phyloP scores from a whole-genome alignment of 2,113 vertebrate species.

The Tetrax tetrax region DNA sequence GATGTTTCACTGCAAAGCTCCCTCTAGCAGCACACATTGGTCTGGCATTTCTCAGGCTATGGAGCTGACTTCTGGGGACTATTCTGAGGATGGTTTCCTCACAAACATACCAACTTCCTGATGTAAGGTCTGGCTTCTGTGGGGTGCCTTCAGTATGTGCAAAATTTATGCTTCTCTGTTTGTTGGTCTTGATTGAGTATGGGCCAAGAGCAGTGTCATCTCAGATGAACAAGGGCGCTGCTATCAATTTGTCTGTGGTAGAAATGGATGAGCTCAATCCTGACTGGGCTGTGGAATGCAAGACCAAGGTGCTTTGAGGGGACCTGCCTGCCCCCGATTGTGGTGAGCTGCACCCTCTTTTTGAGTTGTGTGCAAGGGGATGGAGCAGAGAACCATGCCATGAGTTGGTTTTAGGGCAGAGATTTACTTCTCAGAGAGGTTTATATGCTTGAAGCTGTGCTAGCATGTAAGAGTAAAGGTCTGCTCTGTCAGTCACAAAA shows the following conservation, averaged over 20 bases:
- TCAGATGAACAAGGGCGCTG: accelerated
- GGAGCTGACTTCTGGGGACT: neutral
- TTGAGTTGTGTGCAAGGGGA: neutral
- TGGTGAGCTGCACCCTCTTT: neutral
- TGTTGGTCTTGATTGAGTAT: neutral
- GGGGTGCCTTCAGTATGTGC: neutral
- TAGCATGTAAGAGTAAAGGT: neutral
- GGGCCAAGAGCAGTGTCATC: neutral
- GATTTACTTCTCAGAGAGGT: neutral
- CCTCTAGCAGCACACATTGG: accelerated
- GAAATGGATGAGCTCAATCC: accelerated
- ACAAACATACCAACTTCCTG: neutral
- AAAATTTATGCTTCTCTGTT: neutral
- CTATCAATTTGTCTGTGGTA: neutral
- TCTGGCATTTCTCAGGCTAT: neutral
- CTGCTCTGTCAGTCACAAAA: neutral
- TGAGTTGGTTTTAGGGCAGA: neutral
- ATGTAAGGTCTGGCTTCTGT: accelerated
- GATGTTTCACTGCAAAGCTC: neutral
- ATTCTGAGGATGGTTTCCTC: neutral
- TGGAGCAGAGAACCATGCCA: neutral
- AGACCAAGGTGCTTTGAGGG: accelerated
- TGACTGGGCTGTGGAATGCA: neutral
- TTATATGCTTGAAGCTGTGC: neutral
- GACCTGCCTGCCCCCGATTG: neutral